Evolutionary conservation across 2,888 invertebrate genomes (phyloP).

Genomic region (Caradrina kadenii): DNA sequence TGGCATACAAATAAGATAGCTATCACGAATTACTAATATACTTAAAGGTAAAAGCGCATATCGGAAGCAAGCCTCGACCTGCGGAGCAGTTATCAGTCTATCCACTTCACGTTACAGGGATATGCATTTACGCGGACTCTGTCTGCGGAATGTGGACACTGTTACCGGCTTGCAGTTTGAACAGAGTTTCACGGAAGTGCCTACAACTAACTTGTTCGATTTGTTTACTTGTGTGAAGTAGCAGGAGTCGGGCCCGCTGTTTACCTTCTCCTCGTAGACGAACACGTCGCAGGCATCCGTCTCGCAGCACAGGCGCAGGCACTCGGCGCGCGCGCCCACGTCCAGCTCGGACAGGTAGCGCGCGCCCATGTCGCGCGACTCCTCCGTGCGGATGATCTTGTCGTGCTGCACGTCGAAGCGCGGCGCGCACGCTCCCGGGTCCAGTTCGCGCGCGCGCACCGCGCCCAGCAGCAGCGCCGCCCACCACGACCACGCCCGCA

Average conservation of each 20-base stretch:
- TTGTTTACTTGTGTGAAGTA: too few species aligned
- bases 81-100: background rate
- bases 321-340: slow-evolving; percentile 95
- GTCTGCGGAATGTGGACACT: background rate
- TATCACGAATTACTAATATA: too few species aligned
- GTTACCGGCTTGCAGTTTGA: background rate
- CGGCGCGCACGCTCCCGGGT: slow-evolving; percentile 92
- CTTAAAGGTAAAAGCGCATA: too few species aligned
- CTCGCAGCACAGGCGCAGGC: slow-evolving; percentile 96
- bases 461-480: slow-evolving; percentile 69
- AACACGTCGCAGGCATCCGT: slow-evolving; percentile 97
- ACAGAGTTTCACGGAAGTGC: too few species aligned
- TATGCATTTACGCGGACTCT: too few species aligned
- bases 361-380: slow-evolving; percentile 96
- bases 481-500: slow-evolving; percentile 72
- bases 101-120: too few species aligned
- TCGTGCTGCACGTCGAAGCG: slow-evolving; percentile 96
- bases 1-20: too few species aligned
- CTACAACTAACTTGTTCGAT: too few species aligned
- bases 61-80: background rate
- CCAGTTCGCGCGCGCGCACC: slow-evolving; percentile 87
- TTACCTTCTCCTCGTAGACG: slow-evolving; percentile 97
- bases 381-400: slow-evolving; percentile 97
- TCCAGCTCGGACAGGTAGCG: slow-evolving; percentile 96
- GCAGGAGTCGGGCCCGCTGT: background rate